phyloP scores from a whole-genome alignment of 2,113 vertebrate species.

The Cichladusa arquata region DNA sequence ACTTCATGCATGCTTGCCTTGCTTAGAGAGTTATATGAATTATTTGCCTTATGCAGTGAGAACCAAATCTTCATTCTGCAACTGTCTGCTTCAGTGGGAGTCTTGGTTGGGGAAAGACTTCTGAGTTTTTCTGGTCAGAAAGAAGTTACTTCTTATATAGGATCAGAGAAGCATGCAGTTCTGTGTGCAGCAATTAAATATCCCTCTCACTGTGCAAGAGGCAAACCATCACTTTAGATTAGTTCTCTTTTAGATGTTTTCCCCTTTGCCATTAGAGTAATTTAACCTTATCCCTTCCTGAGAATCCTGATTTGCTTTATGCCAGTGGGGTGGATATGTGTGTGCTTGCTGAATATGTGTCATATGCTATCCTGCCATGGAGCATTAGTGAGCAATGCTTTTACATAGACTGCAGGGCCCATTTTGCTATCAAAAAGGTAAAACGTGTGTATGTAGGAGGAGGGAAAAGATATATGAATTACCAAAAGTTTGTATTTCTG shows the following conservation, averaged over 20 bases:
- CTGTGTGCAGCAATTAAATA: slow-evolving; percentile 28
- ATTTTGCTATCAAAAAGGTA: not conserved
- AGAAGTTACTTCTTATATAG: not conserved
- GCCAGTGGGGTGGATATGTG: not conserved
- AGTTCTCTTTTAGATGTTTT: not conserved
- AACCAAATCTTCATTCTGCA: not conserved
- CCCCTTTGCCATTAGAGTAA: slow-evolving; percentile 1
- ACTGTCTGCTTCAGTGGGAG: not conserved
- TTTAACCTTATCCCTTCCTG: slow-evolving; percentile 10
- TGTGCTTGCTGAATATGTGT: not conserved
- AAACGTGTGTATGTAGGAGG: not conserved
- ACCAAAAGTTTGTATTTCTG: not conserved
- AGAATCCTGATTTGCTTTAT: not conserved
- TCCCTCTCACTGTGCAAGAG: slow-evolving; percentile 8
- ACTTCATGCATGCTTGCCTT: not conserved
- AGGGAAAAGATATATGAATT: not conserved
- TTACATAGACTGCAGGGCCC: not conserved
- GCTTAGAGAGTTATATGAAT: not conserved
- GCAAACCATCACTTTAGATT: slow-evolving; percentile 20
- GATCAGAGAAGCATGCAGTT: slow-evolving; percentile 23
- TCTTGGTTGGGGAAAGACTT: not conserved
- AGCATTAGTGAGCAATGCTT: not conserved
- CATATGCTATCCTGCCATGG: not conserved
- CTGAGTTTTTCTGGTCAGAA: not conserved
- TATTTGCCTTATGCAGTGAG: not conserved